Evolutionary conservation across 2,888 invertebrate genomes (phyloP), one percentile per base, ranked within the genome.

Genomic region (Neria commutata): DNA sequence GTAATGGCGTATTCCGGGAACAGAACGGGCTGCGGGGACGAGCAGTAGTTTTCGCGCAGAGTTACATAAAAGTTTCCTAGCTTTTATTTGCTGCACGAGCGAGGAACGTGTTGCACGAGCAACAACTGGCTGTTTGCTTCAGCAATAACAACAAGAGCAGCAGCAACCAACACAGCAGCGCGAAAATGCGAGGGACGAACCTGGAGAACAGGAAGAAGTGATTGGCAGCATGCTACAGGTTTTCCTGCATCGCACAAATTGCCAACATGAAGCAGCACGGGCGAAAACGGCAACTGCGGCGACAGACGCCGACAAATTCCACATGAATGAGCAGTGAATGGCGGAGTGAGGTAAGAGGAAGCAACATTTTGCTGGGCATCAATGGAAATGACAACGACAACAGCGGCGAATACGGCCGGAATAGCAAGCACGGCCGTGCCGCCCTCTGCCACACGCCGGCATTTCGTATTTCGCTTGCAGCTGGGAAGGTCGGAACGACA

Each of bases 101-200:
- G 29, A 25, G 33, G 23, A 54, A 52, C 53, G 29, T 54, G 53
- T 54, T 54, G 53, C 46, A 54, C 23, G 25, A 33, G 54, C 54
- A 54, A 54, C 54, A 54, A 54, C 47, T 54, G 54, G 54, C 54
- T n/a, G n/a, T n/a, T n/a, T n/a, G n/a, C n/a, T n/a, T n/a, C n/a
- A n/a, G n/a, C n/a, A n/a, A 47, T 16, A 54, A 29, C 47, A 47
- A 47, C 54, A 51, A 10, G 19, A 42, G 42, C 42, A 42, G 17
- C 11, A 17, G 19, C 2, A 34, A 21, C 21, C 49, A n/a, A n/a
- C n/a, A n/a, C 10, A 29, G 48, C 10, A 25, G n/a, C 10, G 5
- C 8, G 26, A 26, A 4, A 45, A 45, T 3, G 45, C 34, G 24
- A 21, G 6, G 37, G 34, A n/a, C 23, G 34, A 5, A 26, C 45